Base-by-base conservation (phyloP, 2,888 invertebrate species). In the Pelosia muscerda region DNA sequence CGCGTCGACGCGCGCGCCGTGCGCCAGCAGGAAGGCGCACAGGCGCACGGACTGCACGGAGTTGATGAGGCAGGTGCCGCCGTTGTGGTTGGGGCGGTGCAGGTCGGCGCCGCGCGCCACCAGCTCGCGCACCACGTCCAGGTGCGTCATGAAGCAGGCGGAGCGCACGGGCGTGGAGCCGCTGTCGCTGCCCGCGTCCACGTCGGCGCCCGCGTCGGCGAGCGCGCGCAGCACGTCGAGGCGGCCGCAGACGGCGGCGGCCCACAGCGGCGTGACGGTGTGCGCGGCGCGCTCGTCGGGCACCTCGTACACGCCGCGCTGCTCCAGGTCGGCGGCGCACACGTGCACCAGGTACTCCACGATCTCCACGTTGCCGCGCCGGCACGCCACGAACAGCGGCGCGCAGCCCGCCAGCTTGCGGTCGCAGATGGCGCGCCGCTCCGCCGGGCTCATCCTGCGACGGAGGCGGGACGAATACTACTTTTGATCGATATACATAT, bases 51-150 rank as follows among this genome's bases (percentile, higher is more conserved):
- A 97, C 94, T 98, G 98, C 75, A 98, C 98, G 2, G 98, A 97
- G 93, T 99, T 99, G 82, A 99, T 98, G 74, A 99, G 95, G 90
- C 98, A 98, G 1, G 98, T 98, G 71, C 98, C 98, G 69, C 98
- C 98, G 92, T 98, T 98, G 88, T 97, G 97, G 92, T 98, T 98
- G 8, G 98, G 96, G 79, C 96, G 96, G 81, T 97, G 96, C 78
- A 98, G 96, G 90, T 98, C 97, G n/a, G 98, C 98, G 72, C 97
- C 97, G 87, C 97, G 96, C 86, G 96, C 95, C 62, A 97, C 97
- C 78, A 98, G 95, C 90, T 96, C 97, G 78, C 96, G 96, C 66
- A 98, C 98, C 87, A 92, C 97, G 84, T 97, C 97, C 72, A 97
- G 92, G 92, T 98, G 97, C 72, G 98, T 97, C 98, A 98, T 98